phyloP scores from a whole-genome alignment of 23 tunicate species.

The Aplidium turbinatum region DNA sequence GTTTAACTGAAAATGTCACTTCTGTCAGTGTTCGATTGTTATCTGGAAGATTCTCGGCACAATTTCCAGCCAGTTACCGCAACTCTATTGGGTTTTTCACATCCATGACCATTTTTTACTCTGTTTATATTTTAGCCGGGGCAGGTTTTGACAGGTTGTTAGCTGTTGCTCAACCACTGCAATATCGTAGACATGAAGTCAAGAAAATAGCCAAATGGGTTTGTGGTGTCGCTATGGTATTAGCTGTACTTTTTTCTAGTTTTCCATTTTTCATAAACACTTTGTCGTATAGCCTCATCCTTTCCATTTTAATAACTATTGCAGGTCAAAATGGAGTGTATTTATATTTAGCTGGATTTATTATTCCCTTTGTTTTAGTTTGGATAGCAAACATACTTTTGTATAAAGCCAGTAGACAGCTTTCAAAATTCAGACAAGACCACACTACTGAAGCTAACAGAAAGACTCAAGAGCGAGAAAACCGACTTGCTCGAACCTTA shows the following conservation, averaged over 20 bases:
- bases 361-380: slow-evolving; percentile 56
- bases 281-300: slow-evolving; percentile 39
- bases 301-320: slow-evolving; percentile 39
- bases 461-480: slow-evolving; percentile 28
- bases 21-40: slow-evolving; percentile 13
- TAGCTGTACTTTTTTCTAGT: slow-evolving; percentile 42
- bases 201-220: slow-evolving; percentile 42
- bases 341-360: slow-evolving; percentile 40
- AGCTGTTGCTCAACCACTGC: slow-evolving; percentile 57
- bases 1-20: background rate
- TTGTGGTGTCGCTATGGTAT: slow-evolving; percentile 41
- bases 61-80: slow-evolving; percentile 21
- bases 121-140: slow-evolving; percentile 61
- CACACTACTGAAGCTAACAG: slow-evolving; percentile 17
- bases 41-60: slow-evolving; percentile 19
- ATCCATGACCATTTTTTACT: slow-evolving; percentile 46
- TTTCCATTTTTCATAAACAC: slow-evolving; percentile 50
- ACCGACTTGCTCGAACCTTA: slow-evolving; percentile 62
- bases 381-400: slow-evolving; percentile 62
- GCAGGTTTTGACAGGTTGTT: slow-evolving; percentile 78
- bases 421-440: slow-evolving; percentile 38
- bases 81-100: slow-evolving; percentile 71
- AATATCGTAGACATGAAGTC: slow-evolving; percentile 62
- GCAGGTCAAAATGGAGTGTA: slow-evolving; percentile 30
- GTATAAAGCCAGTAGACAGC: slow-evolving; percentile 38